Conservation (phyloP, 30 jellyfish, hydroid and myxozoan species). For the Hydractinia symbiolongicarpus region DNA sequence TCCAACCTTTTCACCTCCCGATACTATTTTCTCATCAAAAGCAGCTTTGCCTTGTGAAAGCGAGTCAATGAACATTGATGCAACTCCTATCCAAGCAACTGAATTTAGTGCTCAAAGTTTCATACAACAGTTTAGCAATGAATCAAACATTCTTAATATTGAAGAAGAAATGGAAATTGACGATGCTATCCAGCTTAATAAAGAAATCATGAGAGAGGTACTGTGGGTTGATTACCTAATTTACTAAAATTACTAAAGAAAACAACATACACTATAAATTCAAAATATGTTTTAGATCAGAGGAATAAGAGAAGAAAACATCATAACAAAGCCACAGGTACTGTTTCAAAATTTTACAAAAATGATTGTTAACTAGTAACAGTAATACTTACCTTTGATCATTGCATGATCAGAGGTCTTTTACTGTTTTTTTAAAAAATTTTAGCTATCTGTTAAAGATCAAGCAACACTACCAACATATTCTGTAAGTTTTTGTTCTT, state of each 20-base stretch:
- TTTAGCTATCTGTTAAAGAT: not conserved
- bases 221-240: not conserved
- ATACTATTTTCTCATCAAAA: no score
- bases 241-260: not conserved
- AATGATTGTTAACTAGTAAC: not conserved
- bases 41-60: no score
- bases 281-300: constrained; percentile 9
- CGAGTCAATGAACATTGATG: no score
- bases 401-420: not conserved
- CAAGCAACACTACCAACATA: constrained; percentile 7
- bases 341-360: not conserved
- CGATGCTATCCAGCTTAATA: constrained; percentile 43
- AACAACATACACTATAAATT: not conserved
- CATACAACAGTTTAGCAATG: no score
- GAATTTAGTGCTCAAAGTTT: no score
- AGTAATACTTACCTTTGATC: not conserved
- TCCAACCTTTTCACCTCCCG: no score
- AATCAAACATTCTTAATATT: not conserved
- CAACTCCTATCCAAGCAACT: no score
- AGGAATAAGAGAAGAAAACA: constrained; percentile 17
- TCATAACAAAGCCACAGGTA: constrained; percentile 32
- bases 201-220: constrained; percentile 56
- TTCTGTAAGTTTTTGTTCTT: constrained; percentile 8
- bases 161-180: constrained; percentile 73
- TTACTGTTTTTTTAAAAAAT: not conserved